Evolutionary conservation across 2,113 vertebrate genomes (phyloP).

Genomic region (Tragelaphus scriptus): DNA sequence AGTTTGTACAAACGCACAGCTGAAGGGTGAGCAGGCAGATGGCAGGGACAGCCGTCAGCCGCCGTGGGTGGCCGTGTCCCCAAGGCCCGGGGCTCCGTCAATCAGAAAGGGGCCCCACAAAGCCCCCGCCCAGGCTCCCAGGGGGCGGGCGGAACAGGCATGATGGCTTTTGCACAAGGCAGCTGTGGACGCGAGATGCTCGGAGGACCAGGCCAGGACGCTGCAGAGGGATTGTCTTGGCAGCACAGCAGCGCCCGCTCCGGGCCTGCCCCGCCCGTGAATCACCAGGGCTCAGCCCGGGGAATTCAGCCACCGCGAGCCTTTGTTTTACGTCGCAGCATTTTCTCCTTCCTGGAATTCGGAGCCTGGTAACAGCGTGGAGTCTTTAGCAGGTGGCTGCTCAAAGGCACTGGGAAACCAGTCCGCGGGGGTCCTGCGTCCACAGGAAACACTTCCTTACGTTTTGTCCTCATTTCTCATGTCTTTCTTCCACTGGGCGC

Average conservation of each 20-base stretch:
- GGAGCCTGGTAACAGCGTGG: not conserved
- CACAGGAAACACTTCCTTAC: fast-evolving
- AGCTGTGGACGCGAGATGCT: not conserved
- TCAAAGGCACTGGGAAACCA: not conserved
- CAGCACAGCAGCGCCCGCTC: fast-evolving
- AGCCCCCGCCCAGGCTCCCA: not conserved
- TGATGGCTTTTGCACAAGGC: no score
- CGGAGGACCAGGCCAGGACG: not conserved
- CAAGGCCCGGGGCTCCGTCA: not conserved
- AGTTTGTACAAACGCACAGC: no score
- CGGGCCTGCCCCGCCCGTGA: fast-evolving
- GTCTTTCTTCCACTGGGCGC: no score
- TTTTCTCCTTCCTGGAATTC: not conserved
- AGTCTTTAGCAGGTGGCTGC: not conserved
- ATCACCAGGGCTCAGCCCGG: not conserved
- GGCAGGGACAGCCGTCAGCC: fast-evolving
- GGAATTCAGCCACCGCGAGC: not conserved
- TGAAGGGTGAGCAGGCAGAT: fast-evolving
- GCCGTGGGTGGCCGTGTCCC: fast-evolving
- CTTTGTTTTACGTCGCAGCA: not conserved
- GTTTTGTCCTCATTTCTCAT: no score
- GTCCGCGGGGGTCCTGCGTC: not conserved
- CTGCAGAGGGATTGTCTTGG: not conserved
- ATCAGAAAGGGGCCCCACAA: not conserved
- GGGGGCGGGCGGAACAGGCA: not conserved